Percentiles rank a stretch among this genome's conserved stretches.
Evolutionary conservation across 2,797 vertebrate species (phyloP).

Genomic region (Geotrypetes seraphini): DNA sequence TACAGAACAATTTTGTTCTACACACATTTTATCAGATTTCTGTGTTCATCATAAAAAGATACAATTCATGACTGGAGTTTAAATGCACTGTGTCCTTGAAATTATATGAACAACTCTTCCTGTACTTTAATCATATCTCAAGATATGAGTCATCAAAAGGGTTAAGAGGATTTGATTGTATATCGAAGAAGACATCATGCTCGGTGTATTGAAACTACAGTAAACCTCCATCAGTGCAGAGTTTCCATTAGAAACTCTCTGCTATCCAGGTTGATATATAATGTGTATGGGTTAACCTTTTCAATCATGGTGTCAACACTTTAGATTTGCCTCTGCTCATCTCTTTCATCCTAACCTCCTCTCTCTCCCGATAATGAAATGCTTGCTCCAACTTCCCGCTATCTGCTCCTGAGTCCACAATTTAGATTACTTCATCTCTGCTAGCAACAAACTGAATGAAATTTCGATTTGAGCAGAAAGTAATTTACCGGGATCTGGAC

Average conservation of each 20-base stretch:
- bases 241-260: constrained; percentile 97
- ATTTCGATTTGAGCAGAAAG: constrained; percentile 99
- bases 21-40: constrained; percentile 69
- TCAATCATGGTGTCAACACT: constrained; percentile 99
- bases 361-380: constrained; percentile 98
- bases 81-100: constrained; percentile 75
- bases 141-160: constrained; percentile 92
- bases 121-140: constrained; percentile 95
- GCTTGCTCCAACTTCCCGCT: constrained; percentile 98
- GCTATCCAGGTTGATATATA: constrained; percentile 98
- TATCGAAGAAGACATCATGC: constrained; percentile 92
- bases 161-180: constrained; percentile 98
- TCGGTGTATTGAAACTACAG: constrained; percentile 91
- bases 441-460: constrained; percentile 99
- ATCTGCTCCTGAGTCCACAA: constrained; percentile 99
- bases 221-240: constrained; percentile 85
- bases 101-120: constrained; percentile 77
- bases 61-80: constrained; percentile 67
- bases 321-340: constrained; percentile 99
- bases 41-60: constrained; percentile 51
- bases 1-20: constrained; percentile 60
- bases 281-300: constrained; percentile 99
- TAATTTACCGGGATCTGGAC: constrained; percentile 99
- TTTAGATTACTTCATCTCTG: constrained; percentile 99
- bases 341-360: constrained; percentile 97